Conservation (phyloP, 1,140 invertebrate species). For the Linepithema humile region DNA sequence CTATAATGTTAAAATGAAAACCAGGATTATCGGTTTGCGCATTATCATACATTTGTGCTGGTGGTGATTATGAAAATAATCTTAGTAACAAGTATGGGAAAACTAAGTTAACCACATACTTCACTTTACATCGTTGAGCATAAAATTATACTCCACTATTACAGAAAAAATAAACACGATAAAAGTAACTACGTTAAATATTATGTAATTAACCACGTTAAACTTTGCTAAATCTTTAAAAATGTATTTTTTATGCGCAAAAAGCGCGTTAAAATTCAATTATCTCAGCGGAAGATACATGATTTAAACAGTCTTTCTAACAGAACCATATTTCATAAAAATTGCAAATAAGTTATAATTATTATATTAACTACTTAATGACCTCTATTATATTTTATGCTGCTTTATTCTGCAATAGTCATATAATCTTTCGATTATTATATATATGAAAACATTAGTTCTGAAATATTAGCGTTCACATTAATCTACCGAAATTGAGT, state of each 20-base stretch:
- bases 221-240: conserved; percentile 3
- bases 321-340: neutral
- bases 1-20: neutral
- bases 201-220: neutral
- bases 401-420: neutral
- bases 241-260: neutral
- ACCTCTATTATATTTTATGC: neutral
- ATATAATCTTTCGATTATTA: neutral
- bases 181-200: neutral
- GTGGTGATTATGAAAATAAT: conserved; percentile 5
- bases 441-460: neutral
- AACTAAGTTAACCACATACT: neutral
- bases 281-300: neutral
- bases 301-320: neutral
- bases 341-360: neutral
- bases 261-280: neutral
- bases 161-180: neutral
- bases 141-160: neutral
- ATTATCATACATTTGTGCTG: neutral
- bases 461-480: neutral
- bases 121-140: neutral
- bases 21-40: neutral
- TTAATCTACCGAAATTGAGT: neutral
- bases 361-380: neutral
- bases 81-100: neutral